A percentile compares a stretch with the other conserved stretches of the same genome.
phyloP scores from a whole-genome alignment of 2,888 invertebrate genomes.

The Flexamia atlantica region DNA sequence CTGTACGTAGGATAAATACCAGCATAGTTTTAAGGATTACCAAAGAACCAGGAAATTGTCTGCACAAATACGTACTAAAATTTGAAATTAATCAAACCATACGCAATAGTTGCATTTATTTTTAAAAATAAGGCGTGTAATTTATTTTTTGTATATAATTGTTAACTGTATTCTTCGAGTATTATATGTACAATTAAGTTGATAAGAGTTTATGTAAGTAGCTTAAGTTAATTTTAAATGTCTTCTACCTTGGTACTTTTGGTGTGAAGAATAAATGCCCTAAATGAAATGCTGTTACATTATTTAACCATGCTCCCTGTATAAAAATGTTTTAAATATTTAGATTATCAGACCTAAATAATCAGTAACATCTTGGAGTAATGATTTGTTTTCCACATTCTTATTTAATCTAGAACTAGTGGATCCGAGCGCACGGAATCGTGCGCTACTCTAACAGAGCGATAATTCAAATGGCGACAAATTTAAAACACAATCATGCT shows the following conservation, averaged over 20 bases:
- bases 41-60: slow-evolving; percentile 34
- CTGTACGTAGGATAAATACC: slow-evolving; percentile 29
- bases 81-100: not conserved
- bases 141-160: slow-evolving; percentile 23
- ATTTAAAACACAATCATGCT: no score
- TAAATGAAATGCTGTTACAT: no score
- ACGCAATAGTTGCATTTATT: slow-evolving; percentile 2
- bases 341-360: no score
- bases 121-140: slow-evolving; percentile 2
- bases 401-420: no score
- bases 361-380: no score
- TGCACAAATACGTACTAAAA: not conserved
- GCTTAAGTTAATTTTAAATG: slow-evolving; percentile 14
- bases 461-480: no score
- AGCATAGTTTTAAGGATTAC: slow-evolving; percentile 23
- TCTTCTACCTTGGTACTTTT: slow-evolving; percentile 31
- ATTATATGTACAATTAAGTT: not conserved
- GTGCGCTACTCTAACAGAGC: no score
- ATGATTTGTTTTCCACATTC: no score
- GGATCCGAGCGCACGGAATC: no score
- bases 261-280: slow-evolving; percentile 38
- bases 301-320: no score
- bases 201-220: not conserved
- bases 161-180: not conserved
- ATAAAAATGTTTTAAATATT: no score